A percentile compares a stretch with the other conserved stretches of the same genome.
phyloP scores from a whole-genome alignment of 2,888 invertebrate genomes.

The Dryocosmus kuriphilus region DNA sequence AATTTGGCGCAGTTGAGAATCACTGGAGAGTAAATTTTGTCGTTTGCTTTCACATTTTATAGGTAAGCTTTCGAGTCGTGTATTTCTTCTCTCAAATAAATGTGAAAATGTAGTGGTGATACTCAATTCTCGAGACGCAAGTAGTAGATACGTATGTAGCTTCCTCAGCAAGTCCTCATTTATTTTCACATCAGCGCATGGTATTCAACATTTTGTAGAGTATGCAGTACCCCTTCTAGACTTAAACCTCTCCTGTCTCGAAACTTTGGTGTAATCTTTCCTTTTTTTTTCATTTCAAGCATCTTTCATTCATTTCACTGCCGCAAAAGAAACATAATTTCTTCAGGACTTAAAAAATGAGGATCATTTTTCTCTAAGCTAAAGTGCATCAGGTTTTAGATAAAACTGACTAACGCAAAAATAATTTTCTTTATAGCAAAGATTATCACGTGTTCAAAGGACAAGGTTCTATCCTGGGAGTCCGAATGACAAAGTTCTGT shows the following conservation, averaged over 20 bases:
- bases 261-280: constrained; percentile 9
- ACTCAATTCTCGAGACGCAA: constrained; percentile 15
- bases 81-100: constrained; percentile 14
- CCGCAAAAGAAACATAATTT: not conserved
- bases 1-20: constrained; percentile 14
- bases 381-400: too few species aligned
- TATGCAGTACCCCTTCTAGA: constrained; percentile 6
- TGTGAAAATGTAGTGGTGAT: not conserved
- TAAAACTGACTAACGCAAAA: too few species aligned
- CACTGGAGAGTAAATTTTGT: constrained; percentile 25
- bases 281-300: not conserved
- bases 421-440: too few species aligned
- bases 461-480: too few species aligned
- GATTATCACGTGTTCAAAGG: too few species aligned
- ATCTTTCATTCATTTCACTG: not conserved
- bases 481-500: too few species aligned
- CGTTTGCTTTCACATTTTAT: constrained; percentile 36
- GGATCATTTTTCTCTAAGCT: too few species aligned
- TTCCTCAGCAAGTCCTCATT: constrained; percentile 20
- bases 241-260: constrained; percentile 26
- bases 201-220: constrained; percentile 27
- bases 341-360: not conserved
- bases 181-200: constrained; percentile 28
- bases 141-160: constrained; percentile 12
- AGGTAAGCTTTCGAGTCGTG: constrained; percentile 15